Percentiles rank a stretch among this genome's conserved stretches.
Conservation (phyloP, 2,797 vertebrate species). For the Alcedo quadribrachys region DNA sequence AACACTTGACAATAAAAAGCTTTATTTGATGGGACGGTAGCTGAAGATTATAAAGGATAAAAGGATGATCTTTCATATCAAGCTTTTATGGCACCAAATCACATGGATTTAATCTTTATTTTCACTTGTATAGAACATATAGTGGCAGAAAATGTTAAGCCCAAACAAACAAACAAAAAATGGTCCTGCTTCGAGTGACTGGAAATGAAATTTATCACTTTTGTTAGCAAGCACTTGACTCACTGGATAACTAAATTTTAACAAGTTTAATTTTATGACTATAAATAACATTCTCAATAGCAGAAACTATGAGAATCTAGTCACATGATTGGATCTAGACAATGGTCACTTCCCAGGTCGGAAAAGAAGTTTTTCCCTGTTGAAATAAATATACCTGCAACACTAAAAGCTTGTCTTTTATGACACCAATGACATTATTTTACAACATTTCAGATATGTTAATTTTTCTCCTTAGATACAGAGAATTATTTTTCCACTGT, state of each 20-base stretch:
- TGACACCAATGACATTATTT: not conserved
- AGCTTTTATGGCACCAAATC: conserved; percentile 19
- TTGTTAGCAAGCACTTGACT: not conserved
- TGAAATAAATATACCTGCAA: not conserved
- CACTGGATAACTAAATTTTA: not conserved
- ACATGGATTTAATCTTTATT: not conserved
- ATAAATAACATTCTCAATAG: not conserved
- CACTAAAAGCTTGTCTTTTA: not conserved
- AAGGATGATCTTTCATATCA: conserved; percentile 25
- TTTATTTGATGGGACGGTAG: conserved; percentile 27
- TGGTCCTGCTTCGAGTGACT: not conserved
- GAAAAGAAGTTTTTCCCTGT: not conserved
- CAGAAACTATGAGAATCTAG: not conserved
- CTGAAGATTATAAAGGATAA: conserved; percentile 60
- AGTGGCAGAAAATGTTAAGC: not conserved
- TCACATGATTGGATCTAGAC: not conserved
- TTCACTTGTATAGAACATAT: not conserved
- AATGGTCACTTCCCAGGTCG: rapidly evolving
- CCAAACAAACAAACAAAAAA: not conserved
- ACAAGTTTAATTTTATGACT: not conserved
- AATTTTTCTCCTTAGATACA: not conserved
- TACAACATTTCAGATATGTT: not conserved
- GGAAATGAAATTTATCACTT: not conserved
- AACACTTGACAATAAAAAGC: conserved; percentile 14
- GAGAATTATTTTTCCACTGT: not conserved